A percentile compares a stretch with the other conserved stretches of the same genome.
phyloP scores from a whole-genome alignment of 2,113 vertebrate species.

The Burhinus bistriatus region DNA sequence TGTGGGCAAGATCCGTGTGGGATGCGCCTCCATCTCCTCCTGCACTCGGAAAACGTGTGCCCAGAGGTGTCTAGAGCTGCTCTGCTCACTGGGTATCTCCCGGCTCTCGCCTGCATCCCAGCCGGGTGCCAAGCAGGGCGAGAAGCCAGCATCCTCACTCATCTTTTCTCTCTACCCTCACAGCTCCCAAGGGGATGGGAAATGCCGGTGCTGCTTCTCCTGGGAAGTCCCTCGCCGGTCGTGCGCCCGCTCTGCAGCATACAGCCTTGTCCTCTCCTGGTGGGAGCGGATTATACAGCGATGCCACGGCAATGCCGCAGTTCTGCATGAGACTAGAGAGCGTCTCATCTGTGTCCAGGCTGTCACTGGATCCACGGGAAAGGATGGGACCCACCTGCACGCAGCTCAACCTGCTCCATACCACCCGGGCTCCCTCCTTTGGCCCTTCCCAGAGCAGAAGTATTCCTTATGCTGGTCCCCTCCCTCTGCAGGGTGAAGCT shows the following conservation, averaged over 20 bases:
- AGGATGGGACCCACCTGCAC: background rate
- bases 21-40: background rate
- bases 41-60: background rate
- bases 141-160: background rate
- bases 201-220: fast-evolving
- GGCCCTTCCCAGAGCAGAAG: background rate
- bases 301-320: background rate
- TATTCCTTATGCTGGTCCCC: background rate
- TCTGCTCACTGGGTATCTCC: background rate
- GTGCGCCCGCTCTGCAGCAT: background rate
- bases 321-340: background rate
- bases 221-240: background rate
- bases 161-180: background rate
- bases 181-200: background rate
- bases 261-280: background rate
- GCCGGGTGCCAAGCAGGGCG: background rate
- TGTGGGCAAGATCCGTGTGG: background rate
- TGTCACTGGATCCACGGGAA: background rate
- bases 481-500: background rate
- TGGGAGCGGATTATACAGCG: fast-evolving
- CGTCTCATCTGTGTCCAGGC: fast-evolving
- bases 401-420: background rate
- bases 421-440: background rate
- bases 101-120: background rate
- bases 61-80: background rate